Conservation (phyloP, 2,113 vertebrate species). For the Tiliqua scincoides region DNA sequence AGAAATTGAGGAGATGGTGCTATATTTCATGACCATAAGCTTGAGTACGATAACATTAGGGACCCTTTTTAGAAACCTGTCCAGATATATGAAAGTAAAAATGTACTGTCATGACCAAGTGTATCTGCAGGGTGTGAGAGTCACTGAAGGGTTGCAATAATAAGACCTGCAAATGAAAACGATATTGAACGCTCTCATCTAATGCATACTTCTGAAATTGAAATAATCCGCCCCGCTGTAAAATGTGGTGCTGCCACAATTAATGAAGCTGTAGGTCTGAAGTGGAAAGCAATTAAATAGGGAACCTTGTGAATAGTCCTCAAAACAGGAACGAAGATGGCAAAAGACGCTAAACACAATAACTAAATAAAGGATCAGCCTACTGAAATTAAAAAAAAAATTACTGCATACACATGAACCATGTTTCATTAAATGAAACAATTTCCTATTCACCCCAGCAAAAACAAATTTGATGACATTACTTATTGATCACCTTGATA, state of each 20-base stretch:
- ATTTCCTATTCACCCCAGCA: background rate
- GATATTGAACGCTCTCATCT: too few species aligned
- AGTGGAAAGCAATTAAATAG: background rate
- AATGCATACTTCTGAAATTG: background rate
- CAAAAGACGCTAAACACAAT: too few species aligned
- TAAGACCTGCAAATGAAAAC: background rate
- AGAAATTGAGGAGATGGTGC: background rate
- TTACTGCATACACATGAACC: background rate
- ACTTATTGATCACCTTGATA: background rate
- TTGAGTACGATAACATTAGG: background rate
- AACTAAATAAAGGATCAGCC: background rate
- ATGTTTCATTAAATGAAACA: background rate
- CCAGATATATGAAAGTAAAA: background rate
- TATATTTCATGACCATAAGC: background rate
- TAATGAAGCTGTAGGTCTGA: background rate
- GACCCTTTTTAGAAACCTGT: background rate
- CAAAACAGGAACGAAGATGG: background rate
- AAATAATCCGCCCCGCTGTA: background rate
- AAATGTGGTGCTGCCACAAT: background rate
- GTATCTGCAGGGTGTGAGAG: background rate
- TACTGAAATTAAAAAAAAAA: background rate
- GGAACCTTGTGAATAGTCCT: background rate
- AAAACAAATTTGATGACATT: background rate
- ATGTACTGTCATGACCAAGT: background rate
- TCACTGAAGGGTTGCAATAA: background rate